Percentiles rank a stretch among this genome's conserved stretches.
Conservation (phyloP, 2,113 vertebrate species). For the Embiotoca jacksoni region DNA sequence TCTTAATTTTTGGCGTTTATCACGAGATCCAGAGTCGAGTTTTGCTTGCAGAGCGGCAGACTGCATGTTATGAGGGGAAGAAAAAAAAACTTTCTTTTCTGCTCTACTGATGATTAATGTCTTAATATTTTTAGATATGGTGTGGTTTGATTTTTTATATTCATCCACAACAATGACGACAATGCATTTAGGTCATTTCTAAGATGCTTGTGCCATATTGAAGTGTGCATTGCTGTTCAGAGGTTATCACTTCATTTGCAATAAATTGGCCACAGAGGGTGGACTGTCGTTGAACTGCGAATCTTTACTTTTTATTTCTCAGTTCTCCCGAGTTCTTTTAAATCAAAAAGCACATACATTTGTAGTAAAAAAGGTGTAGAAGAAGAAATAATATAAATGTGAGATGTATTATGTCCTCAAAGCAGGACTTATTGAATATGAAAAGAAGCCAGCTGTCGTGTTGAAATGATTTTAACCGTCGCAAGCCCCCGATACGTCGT, state of each 20-base stretch:
- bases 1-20: background rate
- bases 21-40: conserved; percentile 43
- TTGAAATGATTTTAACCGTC: conserved; percentile 67
- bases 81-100: conserved; percentile 47
- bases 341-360: conserved; percentile 81
- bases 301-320: conserved; percentile 20
- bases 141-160: conserved; percentile 74
- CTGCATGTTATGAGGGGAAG: conserved; percentile 65
- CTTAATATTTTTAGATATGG: conserved; percentile 80
- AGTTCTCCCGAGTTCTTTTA: conserved; percentile 45
- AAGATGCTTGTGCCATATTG: conserved; percentile 82
- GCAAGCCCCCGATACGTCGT: conserved; percentile 40
- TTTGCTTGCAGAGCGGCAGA: conserved; percentile 56
- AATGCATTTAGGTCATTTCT: conserved; percentile 65
- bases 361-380: conserved; percentile 75
- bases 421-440: conserved; percentile 63
- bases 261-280: conserved; percentile 71
- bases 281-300: conserved; percentile 45
- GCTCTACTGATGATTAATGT: conserved; percentile 72
- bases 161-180: conserved; percentile 48
- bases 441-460: conserved; percentile 78
- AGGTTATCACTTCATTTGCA: conserved; percentile 77
- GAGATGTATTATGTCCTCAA: conserved; percentile 68
- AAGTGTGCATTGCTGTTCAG: conserved; percentile 74
- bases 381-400: conserved; percentile 75